These are phyloP conservation scores for Halotydeus destructor DNA, from an alignment of 1,140 invertebrate genomes.

Conservation along the genomic window DNA sequence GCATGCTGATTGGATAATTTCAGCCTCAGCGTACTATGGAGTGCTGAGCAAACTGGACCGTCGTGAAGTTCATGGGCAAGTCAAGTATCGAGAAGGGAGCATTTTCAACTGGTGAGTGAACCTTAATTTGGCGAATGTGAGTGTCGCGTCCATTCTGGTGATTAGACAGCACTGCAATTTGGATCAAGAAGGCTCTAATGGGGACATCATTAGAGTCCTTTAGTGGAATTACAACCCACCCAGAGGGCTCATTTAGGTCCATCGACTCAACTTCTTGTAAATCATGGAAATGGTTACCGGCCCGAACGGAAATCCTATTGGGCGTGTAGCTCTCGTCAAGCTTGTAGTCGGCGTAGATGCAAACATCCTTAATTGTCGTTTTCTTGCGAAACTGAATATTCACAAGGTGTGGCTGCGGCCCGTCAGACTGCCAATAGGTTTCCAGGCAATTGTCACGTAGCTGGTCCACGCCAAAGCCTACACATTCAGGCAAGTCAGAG, in stretches of 20 bases:
- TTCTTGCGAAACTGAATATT: constrained; percentile 94
- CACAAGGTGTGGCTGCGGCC: constrained; percentile 86
- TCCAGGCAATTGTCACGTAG: constrained; percentile 80
- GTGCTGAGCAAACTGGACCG: constrained; percentile 8
- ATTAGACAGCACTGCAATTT: constrained; percentile 89
- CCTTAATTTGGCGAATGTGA: constrained; percentile 88
- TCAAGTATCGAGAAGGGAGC: constrained; percentile 38
- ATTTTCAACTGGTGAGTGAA: constrained; percentile 73
- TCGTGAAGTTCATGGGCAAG: constrained; percentile 13
- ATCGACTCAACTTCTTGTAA: constrained; percentile 89
- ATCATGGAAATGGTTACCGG: constrained; percentile 91
- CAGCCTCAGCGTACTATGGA: constrained; percentile 29
- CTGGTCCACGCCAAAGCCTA: constrained; percentile 93
- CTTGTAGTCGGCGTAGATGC: constrained; percentile 93
- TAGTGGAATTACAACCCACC: constrained; percentile 82
- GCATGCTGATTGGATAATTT: too few species aligned
- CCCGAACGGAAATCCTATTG: constrained; percentile 76
- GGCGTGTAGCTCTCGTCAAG: constrained; percentile 97
- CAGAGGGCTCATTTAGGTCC: constrained; percentile 76
- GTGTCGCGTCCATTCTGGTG: constrained; percentile 97
- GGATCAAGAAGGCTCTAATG: constrained; percentile 84
- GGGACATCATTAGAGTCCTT: constrained; percentile 69
- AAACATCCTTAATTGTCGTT: constrained; percentile 83
- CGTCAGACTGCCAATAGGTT: constrained; percentile 98
- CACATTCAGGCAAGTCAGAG: constrained; percentile 1